Evolutionary conservation across 2,797 vertebrate genomes (phyloP), one percentile per base, ranked within the genome.

Genomic region (Dromococcyx pavoninus): DNA sequence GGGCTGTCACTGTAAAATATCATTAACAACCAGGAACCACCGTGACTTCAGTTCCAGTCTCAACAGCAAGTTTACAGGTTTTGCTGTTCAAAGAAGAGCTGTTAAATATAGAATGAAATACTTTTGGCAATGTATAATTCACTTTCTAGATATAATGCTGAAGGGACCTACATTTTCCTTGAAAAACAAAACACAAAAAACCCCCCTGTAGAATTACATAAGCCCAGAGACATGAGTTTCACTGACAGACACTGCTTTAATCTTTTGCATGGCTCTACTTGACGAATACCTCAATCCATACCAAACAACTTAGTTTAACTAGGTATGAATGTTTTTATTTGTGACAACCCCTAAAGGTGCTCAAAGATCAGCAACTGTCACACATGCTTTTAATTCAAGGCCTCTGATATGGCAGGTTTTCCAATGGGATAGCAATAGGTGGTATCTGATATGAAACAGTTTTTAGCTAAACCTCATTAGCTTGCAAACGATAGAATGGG

Each of bases 101-200:
- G 60, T 95, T 94, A 96, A 95, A 96, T 88, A 82, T 64, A 57
- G 89, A 90, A 86, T 62, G 12, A 90, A 85, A 84, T 91, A 71
- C 48, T 88, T 89, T 93, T 91, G 96, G 62, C 83, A 91, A 72
- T 78, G 53, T 76, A 85, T 86, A 91, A 74, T 89, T 91, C 75
- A 53, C 77, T 88, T 91, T 93, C 88, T 82, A 88, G 83, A 90
- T 77, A 82, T n/a, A 74, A 56, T 23, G 72, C 77, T 93, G 86
- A 95, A 96, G 83, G 80, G 35, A 90, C 69, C 82, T 92, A 65
- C 46, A 35, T 22, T 81, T 91, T 85, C 30, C 90, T 90, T 93
- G 79, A 35, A 84, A 83, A 84, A 83, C 37, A 85, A 83, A 91
- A 74, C 44, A 72, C 1, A 10, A 33, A 75, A 80, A 57, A 24